Percentiles rank a stretch among this genome's conserved stretches.
Evolutionary conservation across 2,113 vertebrate genomes (phyloP).

Genomic region (Motacilla alba): DNA sequence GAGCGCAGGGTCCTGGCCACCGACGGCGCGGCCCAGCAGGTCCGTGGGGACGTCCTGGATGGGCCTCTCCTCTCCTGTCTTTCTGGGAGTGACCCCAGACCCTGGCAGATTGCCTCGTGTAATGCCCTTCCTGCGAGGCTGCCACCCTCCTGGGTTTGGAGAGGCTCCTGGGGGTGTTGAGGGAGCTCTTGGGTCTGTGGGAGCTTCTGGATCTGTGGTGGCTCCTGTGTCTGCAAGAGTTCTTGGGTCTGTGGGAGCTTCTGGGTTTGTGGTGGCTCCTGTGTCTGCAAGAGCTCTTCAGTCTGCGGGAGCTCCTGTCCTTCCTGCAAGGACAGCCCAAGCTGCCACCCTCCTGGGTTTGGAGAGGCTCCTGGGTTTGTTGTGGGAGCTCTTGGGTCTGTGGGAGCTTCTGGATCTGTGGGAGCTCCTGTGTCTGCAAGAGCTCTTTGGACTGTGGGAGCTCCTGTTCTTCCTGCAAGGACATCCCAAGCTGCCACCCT

Average conservation of each 20-base stretch:
- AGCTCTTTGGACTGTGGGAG: too few species aligned
- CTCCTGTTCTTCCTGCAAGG: too few species aligned
- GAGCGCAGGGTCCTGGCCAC: conserved; percentile 87
- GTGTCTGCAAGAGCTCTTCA: too few species aligned
- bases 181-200: neutral
- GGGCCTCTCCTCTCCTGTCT: rapidly evolving
- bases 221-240: neutral
- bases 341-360: neutral
- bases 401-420: too few species aligned
- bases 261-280: too few species aligned
- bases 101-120: neutral
- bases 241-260: too few species aligned
- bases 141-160: neutral
- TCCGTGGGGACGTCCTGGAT: neutral
- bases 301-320: neutral
- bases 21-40: conserved; percentile 83
- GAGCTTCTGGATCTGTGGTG: too few species aligned
- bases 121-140: neutral
- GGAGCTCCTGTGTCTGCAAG: too few species aligned
- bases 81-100: neutral
- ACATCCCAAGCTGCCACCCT: too few species aligned
- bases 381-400: too few species aligned
- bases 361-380: neutral
- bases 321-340: too few species aligned
- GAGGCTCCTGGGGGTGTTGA: neutral